A percentile compares a stretch with the other conserved stretches of the same genome.
Conservation (phyloP, 2,888 invertebrate species). For the Calephelis perditalis region DNA sequence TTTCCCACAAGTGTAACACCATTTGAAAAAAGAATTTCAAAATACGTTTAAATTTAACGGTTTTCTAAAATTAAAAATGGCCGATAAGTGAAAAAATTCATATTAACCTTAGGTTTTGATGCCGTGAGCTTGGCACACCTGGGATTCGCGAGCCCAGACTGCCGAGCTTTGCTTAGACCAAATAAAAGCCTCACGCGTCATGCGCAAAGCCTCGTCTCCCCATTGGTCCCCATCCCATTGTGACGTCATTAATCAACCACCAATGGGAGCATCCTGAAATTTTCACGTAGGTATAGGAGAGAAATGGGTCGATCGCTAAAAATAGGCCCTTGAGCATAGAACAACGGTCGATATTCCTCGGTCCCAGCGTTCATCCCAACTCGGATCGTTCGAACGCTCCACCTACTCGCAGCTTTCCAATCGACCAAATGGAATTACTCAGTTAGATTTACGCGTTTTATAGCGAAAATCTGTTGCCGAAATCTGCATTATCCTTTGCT, state of each 20-base stretch:
- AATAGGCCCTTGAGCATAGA: constrained; percentile 51
- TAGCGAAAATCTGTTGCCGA: constrained; percentile 1
- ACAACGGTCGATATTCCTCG: constrained; percentile 33
- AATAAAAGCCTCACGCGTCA: constrained; percentile 51
- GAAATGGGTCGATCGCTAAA: constrained; percentile 64
- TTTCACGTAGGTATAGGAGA: constrained; percentile 68
- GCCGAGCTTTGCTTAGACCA: constrained; percentile 45
- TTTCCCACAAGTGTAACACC: constrained; percentile 28
- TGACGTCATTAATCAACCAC: constrained; percentile 60
- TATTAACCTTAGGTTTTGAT: constrained; percentile 59
- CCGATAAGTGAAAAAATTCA: constrained; percentile 36
- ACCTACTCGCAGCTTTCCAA: constrained; percentile 8
- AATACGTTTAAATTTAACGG: constrained; percentile 33
- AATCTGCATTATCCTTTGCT: neutral
- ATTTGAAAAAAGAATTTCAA: constrained; percentile 28
- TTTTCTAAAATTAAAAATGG: constrained; percentile 37
- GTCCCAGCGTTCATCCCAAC: constrained; percentile 17
- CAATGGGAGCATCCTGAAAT: constrained; percentile 60
- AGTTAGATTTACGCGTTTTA: neutral
- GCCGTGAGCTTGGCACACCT: constrained; percentile 69
- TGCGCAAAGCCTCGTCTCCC: constrained; percentile 48
- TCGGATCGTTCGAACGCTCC: constrained; percentile 3
- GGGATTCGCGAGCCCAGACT: constrained; percentile 70
- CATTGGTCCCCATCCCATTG: constrained; percentile 54
- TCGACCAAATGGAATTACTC: constrained; percentile 12